Base-by-base conservation (phyloP, 1,140 invertebrate genomes). In the Lucilia sericata region DNA sequence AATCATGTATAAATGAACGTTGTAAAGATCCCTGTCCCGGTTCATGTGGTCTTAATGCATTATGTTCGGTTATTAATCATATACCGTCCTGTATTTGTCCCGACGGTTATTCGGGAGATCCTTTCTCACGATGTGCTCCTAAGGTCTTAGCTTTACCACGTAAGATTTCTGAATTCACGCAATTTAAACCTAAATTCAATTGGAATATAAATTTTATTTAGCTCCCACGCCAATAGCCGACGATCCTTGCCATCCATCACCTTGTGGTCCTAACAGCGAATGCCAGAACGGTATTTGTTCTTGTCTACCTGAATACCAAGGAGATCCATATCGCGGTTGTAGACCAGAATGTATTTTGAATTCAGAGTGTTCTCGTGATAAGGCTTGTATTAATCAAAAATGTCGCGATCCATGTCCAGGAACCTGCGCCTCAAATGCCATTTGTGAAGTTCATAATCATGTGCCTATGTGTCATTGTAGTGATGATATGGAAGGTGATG, bases 51-150 rank as follows among this genome's bases (percentile, higher is more conserved):
- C 93, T 94, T 82, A 95, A 96, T 91, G 95, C 96, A n/a, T 92
- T 95, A 86, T 97, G 96, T 89, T 94, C 94, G 86, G 94, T 96
- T 7, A 93, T 95, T 9, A 95, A 96, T 87, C 96, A 97, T 88
- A 95, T 95, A 86, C 95, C 96, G 5, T 93, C 94, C 12, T 96
- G 96, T 87, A 94, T 94, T n/a, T 97, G 96, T 91, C 92, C 93
- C 49, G 87, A 92, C 84, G 94, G 94, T 83, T 95, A 94, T 86
- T 94, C 94, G 13, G 96, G 96, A 36, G 95, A 96, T 94, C 92
- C 74, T 86, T 91, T 94, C 89, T 91, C 94, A 4, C 75, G 8
- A 19, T 86, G 86, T 14, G 13, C 88, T 93, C 96, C 91, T 5
- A 70, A 55, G 95, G 8, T 12, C 10, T 88, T 76, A 17, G 92